phyloP scores from a whole-genome alignment of 2,888 invertebrate genomes.

The Aricia artaxerxes region DNA sequence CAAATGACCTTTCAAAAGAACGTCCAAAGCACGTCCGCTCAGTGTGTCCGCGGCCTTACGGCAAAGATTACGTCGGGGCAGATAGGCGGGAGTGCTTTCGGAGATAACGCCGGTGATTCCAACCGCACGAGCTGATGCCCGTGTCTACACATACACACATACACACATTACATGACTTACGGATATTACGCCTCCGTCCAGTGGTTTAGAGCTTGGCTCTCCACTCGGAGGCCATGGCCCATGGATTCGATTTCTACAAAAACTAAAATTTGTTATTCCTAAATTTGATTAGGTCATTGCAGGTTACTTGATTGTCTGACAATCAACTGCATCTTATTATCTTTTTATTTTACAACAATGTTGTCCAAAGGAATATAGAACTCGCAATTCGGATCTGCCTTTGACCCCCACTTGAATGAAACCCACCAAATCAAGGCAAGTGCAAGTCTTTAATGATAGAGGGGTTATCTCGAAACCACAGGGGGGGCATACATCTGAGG shows the following conservation, averaged over 20 bases:
- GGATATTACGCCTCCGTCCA: neutral
- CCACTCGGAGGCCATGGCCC: neutral
- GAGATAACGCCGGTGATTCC: constrained; percentile 64
- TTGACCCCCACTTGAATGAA: neutral
- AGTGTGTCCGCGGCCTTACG: constrained; percentile 46
- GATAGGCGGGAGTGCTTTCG: constrained; percentile 66
- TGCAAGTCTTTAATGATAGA: constrained; percentile 22
- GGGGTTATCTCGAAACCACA: constrained; percentile 4
- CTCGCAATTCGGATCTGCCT: neutral
- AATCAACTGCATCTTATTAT: neutral
- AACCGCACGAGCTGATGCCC: constrained; percentile 45
- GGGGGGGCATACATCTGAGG: constrained; percentile 20
- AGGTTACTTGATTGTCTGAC: too few relatives aligned
- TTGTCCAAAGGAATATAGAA: neutral
- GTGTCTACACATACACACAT: neutral
- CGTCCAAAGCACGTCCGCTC: neutral
- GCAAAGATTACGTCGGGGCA: constrained; percentile 51
- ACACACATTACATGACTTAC: neutral
- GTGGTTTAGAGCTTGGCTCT: neutral
- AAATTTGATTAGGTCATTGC: too few relatives aligned
- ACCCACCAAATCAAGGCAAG: constrained; percentile 17
- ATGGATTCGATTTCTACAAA: neutral
- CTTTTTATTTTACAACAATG: neutral
- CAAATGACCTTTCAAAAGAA: neutral
- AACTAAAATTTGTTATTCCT: neutral